Evolutionary conservation across 2,888 invertebrate species (phyloP).

Genomic region (Sipha maydis): DNA sequence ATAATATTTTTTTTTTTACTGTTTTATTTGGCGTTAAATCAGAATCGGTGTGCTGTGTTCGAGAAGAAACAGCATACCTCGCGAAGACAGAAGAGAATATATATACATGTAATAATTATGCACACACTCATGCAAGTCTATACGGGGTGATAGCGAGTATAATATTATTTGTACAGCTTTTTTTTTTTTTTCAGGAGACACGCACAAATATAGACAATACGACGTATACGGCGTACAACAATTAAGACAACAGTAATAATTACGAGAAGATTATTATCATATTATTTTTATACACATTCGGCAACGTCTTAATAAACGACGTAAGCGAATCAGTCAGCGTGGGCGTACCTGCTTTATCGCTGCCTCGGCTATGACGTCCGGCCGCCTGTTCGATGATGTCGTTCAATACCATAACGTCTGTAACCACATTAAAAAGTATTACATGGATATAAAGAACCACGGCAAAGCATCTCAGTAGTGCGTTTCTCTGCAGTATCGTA

Average conservation of each 20-base stretch:
- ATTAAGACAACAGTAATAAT: background rate
- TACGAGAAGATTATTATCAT: constrained; percentile 8
- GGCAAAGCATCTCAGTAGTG: too few species aligned
- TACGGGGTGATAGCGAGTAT: constrained; percentile 47
- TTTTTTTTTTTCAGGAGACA: constrained; percentile 10
- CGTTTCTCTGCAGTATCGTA: too few species aligned
- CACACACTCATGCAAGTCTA: constrained; percentile 56
- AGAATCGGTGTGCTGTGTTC: background rate
- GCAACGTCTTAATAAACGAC: constrained; percentile 6
- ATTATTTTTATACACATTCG: constrained; percentile 24
- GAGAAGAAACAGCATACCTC: background rate
- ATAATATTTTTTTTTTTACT: background rate
- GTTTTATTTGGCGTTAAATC: background rate
- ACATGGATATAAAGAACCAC: too few species aligned
- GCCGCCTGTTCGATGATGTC: constrained; percentile 97
- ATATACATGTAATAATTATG: background rate
- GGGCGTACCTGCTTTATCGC: constrained; percentile 86
- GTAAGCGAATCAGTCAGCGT: background rate
- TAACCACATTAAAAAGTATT: background rate
- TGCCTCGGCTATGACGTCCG: constrained; percentile 84
- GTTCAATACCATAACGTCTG: constrained; percentile 97
- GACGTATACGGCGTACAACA: background rate
- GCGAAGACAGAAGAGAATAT: background rate
- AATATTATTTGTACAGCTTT: constrained; percentile 32
- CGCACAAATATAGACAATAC: constrained; percentile 15